These are phyloP conservation scores for Malthinus seriepunctatus DNA, from an alignment of 2,888 invertebrate genomes.

Conservation along the genomic window DNA sequence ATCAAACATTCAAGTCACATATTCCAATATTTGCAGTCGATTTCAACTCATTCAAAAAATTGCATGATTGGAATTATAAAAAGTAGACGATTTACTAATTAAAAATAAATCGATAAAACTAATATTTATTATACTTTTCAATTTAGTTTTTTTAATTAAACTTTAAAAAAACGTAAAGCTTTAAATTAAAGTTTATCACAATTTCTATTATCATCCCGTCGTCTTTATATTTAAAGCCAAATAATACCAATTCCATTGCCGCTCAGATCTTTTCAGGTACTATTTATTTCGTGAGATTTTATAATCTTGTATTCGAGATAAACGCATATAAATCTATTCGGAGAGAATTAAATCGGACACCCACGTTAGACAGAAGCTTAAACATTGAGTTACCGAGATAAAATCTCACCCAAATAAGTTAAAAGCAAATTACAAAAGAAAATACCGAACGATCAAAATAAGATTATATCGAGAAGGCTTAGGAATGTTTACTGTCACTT, in stretches of 20 bases:
- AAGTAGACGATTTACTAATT: not conserved
- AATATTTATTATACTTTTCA: not conserved
- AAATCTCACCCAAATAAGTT: not conserved
- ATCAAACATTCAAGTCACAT: constrained; percentile 10
- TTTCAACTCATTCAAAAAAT: constrained; percentile 1
- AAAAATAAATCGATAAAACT: not conserved
- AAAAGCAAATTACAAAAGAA: no score
- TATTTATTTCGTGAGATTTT: constrained; percentile 25
- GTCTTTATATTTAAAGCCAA: constrained; percentile 3
- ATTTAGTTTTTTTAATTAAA: constrained; percentile 1
- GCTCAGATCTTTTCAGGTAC: constrained; percentile 18
- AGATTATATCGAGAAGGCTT: no score
- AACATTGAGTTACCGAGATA: constrained; percentile 17
- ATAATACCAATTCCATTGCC: constrained; percentile 7
- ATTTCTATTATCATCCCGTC: constrained; percentile 6
- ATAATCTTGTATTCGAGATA: constrained; percentile 31
- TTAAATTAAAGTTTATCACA: constrained; percentile 4
- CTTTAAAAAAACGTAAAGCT: constrained; percentile 1
- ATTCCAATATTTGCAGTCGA: constrained; percentile 11
- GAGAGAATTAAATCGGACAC: constrained; percentile 30
- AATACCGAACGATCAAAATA: no score
- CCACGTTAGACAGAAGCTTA: constrained; percentile 31
- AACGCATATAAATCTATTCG: constrained; percentile 35
- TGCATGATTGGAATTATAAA: not conserved
- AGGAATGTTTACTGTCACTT: no score